Evolutionary conservation across 2,797 vertebrate genomes (phyloP).

Genomic region (Cirrhinus molitorella): DNA sequence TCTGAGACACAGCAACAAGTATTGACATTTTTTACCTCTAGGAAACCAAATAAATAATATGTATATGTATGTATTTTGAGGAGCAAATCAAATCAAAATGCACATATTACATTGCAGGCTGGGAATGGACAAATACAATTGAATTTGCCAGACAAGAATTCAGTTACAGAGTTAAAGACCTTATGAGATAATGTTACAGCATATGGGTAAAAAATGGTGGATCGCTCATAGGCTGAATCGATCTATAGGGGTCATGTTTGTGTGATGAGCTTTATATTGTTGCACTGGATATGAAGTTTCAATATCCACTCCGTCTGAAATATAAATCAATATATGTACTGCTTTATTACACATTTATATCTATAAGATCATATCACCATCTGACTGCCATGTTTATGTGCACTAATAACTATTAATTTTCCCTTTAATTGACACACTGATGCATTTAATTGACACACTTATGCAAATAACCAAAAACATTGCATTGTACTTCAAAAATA

Average conservation of each 20-base stretch:
- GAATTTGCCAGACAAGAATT: conserved; percentile 99
- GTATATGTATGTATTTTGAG: conserved; percentile 97
- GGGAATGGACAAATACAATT: conserved; percentile 94
- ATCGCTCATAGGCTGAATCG: conserved; percentile 50
- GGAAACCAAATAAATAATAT: conserved; percentile 99
- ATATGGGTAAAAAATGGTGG: conserved; percentile 73
- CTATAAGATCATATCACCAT: conserved; percentile 1
- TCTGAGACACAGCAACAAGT: conserved; percentile 94
- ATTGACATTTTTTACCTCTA: conserved; percentile 95
- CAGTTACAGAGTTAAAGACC: conserved; percentile 99
- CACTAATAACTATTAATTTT: conserved; percentile 85
- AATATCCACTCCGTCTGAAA: conserved; percentile 13
- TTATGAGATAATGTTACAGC: conserved; percentile 87
- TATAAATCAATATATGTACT: conserved; percentile 4
- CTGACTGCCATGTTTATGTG: conserved; percentile 68
- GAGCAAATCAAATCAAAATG: conserved; percentile 97
- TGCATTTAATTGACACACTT: too few relatives aligned
- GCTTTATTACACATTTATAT: conserved; percentile 16
- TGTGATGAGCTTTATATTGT: conserved; percentile 31
- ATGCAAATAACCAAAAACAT: not conserved
- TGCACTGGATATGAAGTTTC: conserved; percentile 37
- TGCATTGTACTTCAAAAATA: not conserved
- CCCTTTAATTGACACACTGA: conserved; percentile 80
- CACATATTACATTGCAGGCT: conserved; percentile 95
- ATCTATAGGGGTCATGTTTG: conserved; percentile 40